Conservation (phyloP, 2,797 vertebrate genomes). For the Poliocrania exsul region DNA sequence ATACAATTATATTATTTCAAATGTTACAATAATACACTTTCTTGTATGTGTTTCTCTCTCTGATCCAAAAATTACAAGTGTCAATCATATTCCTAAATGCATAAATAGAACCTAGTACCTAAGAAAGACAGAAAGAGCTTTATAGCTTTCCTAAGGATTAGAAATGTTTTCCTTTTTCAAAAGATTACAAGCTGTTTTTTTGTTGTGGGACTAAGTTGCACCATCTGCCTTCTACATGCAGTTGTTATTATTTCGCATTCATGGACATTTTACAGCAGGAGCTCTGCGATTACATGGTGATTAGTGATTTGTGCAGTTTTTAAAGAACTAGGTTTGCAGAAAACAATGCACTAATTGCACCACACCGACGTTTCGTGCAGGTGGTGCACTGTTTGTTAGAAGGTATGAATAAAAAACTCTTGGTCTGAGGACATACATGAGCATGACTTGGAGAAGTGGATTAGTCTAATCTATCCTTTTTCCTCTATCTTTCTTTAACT, state of each 20-base stretch:
- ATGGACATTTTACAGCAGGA: background rate
- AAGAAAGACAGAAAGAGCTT: background rate
- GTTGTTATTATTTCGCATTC: background rate
- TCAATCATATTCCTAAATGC: background rate
- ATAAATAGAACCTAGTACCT: background rate
- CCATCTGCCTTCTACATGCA: background rate
- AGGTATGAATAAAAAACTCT: background rate
- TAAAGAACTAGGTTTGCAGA: background rate
- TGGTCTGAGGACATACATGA: background rate
- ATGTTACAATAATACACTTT: background rate
- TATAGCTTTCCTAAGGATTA: background rate
- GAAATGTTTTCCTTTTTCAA: background rate
- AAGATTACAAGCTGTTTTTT: background rate
- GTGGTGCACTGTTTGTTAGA: background rate
- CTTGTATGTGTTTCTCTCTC: background rate
- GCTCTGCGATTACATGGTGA: background rate
- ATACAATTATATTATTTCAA: background rate
- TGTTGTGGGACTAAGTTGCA: background rate
- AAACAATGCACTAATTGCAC: background rate
- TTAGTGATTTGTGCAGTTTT: background rate
- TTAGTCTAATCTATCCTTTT: background rate
- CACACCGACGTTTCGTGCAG: background rate
- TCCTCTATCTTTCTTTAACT: background rate
- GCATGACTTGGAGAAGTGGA: background rate
- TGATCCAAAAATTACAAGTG: background rate